Evolutionary conservation across 2,888 invertebrate genomes (phyloP).

Genomic region (Bimastos eiseni): DNA sequence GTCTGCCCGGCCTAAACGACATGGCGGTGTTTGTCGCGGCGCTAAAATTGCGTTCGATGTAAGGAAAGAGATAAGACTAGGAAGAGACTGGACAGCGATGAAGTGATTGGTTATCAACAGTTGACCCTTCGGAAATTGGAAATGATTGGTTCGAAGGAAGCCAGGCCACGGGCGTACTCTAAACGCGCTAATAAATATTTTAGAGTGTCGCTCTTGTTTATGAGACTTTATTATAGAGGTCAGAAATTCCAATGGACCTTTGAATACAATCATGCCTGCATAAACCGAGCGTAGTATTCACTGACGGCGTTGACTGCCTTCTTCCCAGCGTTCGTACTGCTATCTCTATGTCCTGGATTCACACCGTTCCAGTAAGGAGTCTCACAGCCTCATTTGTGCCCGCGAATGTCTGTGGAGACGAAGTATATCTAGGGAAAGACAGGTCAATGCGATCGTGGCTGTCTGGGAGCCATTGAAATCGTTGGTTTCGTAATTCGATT

Average conservation of each 20-base stretch:
- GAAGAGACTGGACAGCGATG: neutral
- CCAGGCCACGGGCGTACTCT: neutral
- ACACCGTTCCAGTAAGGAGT: neutral
- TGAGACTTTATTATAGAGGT: neutral
- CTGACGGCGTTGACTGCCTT: neutral
- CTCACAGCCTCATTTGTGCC: no score
- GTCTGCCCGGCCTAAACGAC: neutral
- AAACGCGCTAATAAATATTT: neutral
- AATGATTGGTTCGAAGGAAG: neutral
- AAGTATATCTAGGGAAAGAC: no score
- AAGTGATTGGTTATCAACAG: constrained; percentile 18
- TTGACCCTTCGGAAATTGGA: constrained; percentile 19
- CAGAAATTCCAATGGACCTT: neutral
- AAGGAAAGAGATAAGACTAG: neutral
- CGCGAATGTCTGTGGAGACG: no score
- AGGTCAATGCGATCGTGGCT: no score
- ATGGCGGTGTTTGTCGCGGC: neutral
- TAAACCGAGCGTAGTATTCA: neutral
- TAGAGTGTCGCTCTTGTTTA: neutral
- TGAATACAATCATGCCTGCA: neutral
- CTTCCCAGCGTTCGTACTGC: neutral
- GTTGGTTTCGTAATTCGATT: neutral
- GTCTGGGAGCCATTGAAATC: neutral
- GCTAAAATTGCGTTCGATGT: neutral
- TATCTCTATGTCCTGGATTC: no score